Base-by-base conservation (phyloP, 2,888 invertebrate species). In the Platycheirus albimanus region DNA sequence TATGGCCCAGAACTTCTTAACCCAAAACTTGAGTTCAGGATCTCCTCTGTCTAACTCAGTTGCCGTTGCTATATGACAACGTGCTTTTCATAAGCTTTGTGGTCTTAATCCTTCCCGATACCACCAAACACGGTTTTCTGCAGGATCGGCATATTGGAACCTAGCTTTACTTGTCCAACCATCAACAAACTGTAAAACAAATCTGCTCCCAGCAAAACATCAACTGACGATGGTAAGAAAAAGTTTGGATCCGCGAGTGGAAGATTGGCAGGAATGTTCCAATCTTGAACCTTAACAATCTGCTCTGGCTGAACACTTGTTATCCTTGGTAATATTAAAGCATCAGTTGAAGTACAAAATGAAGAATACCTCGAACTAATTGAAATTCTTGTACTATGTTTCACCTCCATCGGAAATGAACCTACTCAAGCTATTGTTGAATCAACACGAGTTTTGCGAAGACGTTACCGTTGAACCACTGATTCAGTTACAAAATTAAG, bases 71-170 rank as follows among this genome's bases (percentile, higher is more conserved):
- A 52, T 43, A 7, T 28, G 58, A 41, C 43, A 58, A 36, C 38
- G 56, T 11, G 52, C 28, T 10, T 33, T 33, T 13, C 10, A n/a
- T 24, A 1, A 45, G 13, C 20, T 13, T 36, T 24, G 13, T 17
- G 17, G 28, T 43, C 5, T 6, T 45, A 11, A 45, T 11, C 6
- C 7, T 84, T 17, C 77, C 85, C 10, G 85, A 76, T 5, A 86
- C 83, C 1, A 85, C 71, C 85, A 6, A 85, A 51, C 8, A 80
- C 38, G 0, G 86, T 85, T 51, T 86, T 86, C 36, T 86, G 85
- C 0, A 85, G 64, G 19, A 58, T 76, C 2, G 85, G 85, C 11
- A 84, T 58, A 36, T 70, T 52, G 1, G 24, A 11, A 7, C 84
- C 85, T 17, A 85, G 54, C 20, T 75, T 81, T 13, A 85, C 76